phyloP scores from a whole-genome alignment of 2,797 vertebrate species.

The Myiotriccus ornatus region DNA sequence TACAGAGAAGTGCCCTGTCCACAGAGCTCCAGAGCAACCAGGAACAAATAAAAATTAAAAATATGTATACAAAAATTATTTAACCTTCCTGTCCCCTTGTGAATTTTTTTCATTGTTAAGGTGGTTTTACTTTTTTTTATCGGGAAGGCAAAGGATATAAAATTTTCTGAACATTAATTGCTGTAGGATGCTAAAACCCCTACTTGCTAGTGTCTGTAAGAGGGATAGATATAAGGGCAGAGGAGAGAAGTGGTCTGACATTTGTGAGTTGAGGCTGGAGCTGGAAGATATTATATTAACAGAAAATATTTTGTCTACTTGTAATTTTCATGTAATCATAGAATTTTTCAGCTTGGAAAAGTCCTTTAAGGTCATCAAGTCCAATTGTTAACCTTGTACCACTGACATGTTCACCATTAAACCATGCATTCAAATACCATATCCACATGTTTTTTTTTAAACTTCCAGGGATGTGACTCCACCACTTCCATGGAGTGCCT shows the following conservation, averaged over 20 bases:
- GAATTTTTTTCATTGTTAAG: not conserved
- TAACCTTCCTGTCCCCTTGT: rapidly evolving
- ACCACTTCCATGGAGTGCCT: not conserved
- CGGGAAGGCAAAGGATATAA: not conserved
- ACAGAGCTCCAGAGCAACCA: not conserved
- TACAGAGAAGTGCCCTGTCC: not conserved
- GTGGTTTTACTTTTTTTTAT: not conserved
- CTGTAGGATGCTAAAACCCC: not conserved
- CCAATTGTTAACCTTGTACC: not conserved
- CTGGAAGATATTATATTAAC: not conserved
- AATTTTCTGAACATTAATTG: not conserved
- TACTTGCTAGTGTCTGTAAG: not conserved
- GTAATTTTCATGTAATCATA: not conserved
- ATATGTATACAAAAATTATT: not conserved
- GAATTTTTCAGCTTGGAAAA: not conserved
- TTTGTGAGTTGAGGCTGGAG: not conserved
- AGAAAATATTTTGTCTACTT: not conserved
- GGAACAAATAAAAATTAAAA: not conserved
- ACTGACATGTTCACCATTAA: not conserved
- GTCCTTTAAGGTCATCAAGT: not conserved
- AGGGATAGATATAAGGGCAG: not conserved
- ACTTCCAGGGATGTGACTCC: not conserved
- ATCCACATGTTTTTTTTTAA: rapidly evolving
- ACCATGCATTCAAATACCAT: not conserved
- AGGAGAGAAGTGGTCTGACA: not conserved